Evolutionary conservation across 2,888 invertebrate genomes (phyloP), one percentile per base, ranked within the genome.

Genomic region (Megalurothrips usitatus): DNA sequence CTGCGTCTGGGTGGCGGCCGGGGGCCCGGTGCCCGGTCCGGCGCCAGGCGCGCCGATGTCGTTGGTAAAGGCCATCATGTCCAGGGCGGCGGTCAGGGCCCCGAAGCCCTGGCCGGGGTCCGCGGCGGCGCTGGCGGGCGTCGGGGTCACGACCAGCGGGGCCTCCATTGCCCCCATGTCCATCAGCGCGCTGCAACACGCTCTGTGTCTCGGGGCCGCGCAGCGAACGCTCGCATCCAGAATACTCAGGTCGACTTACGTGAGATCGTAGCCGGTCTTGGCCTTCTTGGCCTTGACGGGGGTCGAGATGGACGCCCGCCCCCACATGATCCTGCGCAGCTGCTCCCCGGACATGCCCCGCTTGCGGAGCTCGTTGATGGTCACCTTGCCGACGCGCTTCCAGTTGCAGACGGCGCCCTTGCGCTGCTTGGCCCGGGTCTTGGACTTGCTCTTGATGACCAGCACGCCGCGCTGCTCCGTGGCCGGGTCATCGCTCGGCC

Each of bases 391-490:
- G 1, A 96, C 96, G 82, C 95, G 91, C 94, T 98, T 99, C 99
- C 99, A 99, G 87, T 99, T 98, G 80, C 93, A 90, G 1, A 98
- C 92, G 3, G 99, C 99, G 0, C 97, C 97, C 87, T 98, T 99
- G 83, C 98, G 90, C 88, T 98, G 98, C 85, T 95, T 95, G 0
- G 99, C 99, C 83, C 96, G 91, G 0, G 99, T 99, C 88, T 98
- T 99, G 83, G 93, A 95, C 86, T 98, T 97, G 84, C 95, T 95
- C 89, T 99, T 99, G 87, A 99, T 99, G 81, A 99, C 97, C 94
- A 99, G 96, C 3, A 99, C 95, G 0, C 97, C 99, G 75, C 98
- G 90, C 84, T 95, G 93, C 87, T 96, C 96, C 82, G 93, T 94
- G 0, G 93, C 91, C 0, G 95, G 94, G 86, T 95, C 94, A 84